phyloP scores from a whole-genome alignment of 2,797 vertebrate genomes.

The Staurois parvus region DNA sequence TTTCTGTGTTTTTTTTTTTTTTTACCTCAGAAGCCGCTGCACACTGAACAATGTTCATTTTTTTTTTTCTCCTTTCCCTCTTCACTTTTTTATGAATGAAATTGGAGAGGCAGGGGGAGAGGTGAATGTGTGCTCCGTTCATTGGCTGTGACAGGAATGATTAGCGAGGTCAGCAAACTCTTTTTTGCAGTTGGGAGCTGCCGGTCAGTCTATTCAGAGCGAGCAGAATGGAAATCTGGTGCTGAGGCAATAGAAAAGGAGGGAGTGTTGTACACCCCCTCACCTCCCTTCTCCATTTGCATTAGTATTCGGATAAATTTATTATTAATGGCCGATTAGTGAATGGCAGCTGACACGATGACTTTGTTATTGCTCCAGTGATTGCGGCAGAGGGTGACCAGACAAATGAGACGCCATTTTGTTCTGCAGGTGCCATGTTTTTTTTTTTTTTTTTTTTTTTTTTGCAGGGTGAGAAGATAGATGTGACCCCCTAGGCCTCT shows the following conservation, averaged over 20 bases:
- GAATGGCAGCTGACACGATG: slow-evolving; percentile 71
- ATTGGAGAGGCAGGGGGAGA: slow-evolving; percentile 71
- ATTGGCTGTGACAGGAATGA: slow-evolving; percentile 77
- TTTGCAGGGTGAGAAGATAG: too few species aligned
- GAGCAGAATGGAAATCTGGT: slow-evolving; percentile 70
- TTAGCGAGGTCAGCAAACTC: slow-evolving; percentile 79
- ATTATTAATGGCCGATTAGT: slow-evolving; percentile 70
- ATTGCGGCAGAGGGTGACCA: too few species aligned
- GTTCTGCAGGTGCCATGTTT: too few species aligned
- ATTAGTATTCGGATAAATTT: slow-evolving; percentile 80
- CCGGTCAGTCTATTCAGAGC: slow-evolving; percentile 73
- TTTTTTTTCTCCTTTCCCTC: slow-evolving; percentile 53
- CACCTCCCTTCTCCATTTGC: slow-evolving; percentile 68
- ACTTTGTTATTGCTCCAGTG: neutral
- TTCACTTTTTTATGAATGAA: slow-evolving; percentile 79
- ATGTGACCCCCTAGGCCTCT: too few species aligned
- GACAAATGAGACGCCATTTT: too few species aligned
- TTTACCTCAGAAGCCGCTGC: slow-evolving; percentile 66
- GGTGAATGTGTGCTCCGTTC: slow-evolving; percentile 79
- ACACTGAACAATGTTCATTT: slow-evolving; percentile 77
- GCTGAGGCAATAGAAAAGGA: slow-evolving; percentile 65
- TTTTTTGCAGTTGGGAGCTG: slow-evolving; percentile 65
- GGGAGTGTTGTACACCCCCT: neutral
- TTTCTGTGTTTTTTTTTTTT: slow-evolving; percentile 45
- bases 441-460: too few species aligned